Percentiles rank a stretch among this genome's conserved stretches.
phyloP scores from a whole-genome alignment of 2,888 invertebrate species.

The Acleris sparsana region DNA sequence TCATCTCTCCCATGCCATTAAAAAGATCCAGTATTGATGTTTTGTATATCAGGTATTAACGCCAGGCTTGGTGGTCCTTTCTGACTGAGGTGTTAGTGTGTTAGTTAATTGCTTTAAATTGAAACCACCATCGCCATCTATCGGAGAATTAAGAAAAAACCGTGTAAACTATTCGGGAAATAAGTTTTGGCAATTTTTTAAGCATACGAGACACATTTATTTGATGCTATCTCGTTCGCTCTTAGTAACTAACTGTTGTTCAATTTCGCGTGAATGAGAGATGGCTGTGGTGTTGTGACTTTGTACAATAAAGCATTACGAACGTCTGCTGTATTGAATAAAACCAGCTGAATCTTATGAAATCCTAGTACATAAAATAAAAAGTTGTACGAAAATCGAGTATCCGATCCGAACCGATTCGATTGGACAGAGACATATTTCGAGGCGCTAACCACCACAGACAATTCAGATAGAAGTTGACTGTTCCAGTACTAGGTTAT shows the following conservation, averaged over 20 bases:
- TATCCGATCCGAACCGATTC: slow-evolving; percentile 35
- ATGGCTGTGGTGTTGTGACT: background rate
- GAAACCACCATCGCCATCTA: background rate
- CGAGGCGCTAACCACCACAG: background rate
- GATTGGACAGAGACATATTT: background rate
- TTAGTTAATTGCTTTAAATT: background rate
- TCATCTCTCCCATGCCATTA: too few species aligned
- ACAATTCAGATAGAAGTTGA: background rate
- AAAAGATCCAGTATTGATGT: too few species aligned
- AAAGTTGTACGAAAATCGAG: slow-evolving; percentile 43
- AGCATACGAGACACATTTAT: background rate
- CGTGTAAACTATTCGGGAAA: background rate
- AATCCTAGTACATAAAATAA: slow-evolving; percentile 24
- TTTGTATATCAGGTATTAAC: too few species aligned
- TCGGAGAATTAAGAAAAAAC: background rate
- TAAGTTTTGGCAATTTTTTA: background rate
- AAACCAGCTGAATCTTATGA: slow-evolving; percentile 9
- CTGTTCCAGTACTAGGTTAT: slow-evolving; percentile 27
- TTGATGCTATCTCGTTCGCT: slow-evolving; percentile 16
- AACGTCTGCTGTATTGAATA: too few species aligned
- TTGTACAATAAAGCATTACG: too few species aligned
- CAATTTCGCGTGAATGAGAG: slow-evolving; percentile 3
- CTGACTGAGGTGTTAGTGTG: too few species aligned
- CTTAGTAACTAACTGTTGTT: background rate
- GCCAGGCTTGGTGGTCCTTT: too few species aligned